These are phyloP conservation scores for Lasiurus cinereus DNA, from an alignment of 2,113 vertebrate genomes.

Conservation along the genomic window DNA sequence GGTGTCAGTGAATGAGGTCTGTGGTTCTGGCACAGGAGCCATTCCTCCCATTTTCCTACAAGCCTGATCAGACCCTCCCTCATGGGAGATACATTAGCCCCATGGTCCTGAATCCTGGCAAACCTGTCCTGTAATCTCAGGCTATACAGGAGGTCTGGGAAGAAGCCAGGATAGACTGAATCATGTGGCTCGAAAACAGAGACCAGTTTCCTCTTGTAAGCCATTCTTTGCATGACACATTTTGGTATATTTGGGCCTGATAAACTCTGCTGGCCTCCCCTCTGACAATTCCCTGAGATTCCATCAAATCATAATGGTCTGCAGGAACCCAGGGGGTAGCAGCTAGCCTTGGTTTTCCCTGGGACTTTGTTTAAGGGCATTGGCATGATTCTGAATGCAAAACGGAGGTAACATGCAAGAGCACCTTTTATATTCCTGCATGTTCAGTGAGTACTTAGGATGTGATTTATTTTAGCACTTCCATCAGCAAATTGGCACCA, in stretches of 20 bases:
- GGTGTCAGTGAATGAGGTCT: background rate
- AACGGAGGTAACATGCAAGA: background rate
- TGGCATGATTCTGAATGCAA: background rate
- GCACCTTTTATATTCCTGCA: background rate
- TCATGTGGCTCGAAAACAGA: background rate
- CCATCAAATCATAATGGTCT: background rate
- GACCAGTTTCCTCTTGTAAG: background rate
- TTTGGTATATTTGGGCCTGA: too few species aligned
- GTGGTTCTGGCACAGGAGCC: background rate
- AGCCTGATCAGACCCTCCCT: background rate
- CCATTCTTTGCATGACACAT: too few species aligned
- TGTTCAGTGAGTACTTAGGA: background rate
- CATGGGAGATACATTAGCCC: background rate
- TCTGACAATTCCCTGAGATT: background rate
- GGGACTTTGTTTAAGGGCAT: background rate
- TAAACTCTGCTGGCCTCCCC: background rate
- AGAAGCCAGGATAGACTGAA: background rate
- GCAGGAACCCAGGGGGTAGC: background rate
- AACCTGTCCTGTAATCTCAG: background rate
- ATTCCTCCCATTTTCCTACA: background rate
- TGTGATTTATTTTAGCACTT: background rate
- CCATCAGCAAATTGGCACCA: background rate
- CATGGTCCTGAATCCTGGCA: background rate
- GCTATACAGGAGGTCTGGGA: background rate
- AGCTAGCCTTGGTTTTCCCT: background rate